phyloP scores from a whole-genome alignment of 2,888 invertebrate species.

The Brassicogethes aeneus region DNA sequence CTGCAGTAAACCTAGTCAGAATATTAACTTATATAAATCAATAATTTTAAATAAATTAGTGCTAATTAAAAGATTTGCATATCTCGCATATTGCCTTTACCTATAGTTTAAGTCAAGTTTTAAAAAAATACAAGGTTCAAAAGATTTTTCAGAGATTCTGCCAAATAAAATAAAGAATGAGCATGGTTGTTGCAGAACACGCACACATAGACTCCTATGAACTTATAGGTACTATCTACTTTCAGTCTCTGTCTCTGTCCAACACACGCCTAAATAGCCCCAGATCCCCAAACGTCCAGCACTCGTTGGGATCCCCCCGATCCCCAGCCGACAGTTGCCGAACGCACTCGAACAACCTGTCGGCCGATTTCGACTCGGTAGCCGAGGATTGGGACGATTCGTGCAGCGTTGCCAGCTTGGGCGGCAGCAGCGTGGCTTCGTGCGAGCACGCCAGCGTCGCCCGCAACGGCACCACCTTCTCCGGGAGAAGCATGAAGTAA shows the following conservation, averaged over 20 bases:
- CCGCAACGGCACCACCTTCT: constrained; percentile 51
- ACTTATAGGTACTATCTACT: no score
- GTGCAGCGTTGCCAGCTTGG: constrained; percentile 71
- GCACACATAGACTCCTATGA: no score
- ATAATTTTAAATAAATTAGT: no score
- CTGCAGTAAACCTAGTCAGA: no score
- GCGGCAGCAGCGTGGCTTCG: constrained; percentile 71
- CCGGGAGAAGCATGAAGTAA: constrained; percentile 42
- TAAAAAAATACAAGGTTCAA: no score
- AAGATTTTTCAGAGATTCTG: no score
- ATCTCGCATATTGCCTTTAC: no score
- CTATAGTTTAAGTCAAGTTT: no score
- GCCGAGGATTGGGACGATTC: constrained; percentile 48
- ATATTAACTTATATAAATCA: no score
- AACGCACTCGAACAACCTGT: constrained; percentile 43
- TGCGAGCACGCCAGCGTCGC: constrained; percentile 78
- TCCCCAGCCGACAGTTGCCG: constrained; percentile 30
- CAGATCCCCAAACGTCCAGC: constrained; percentile 27
- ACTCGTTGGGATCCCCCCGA: constrained; percentile 22
- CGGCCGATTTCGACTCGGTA: constrained; percentile 1
- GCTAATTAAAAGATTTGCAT: no score
- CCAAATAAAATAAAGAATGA: no score
- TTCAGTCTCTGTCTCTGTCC: constrained; percentile 38
- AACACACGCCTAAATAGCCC: constrained; percentile 29
- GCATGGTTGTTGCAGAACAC: no score